phyloP scores from a whole-genome alignment of 2,797 vertebrate genomes.

The Brachyrhaphis roseni region DNA sequence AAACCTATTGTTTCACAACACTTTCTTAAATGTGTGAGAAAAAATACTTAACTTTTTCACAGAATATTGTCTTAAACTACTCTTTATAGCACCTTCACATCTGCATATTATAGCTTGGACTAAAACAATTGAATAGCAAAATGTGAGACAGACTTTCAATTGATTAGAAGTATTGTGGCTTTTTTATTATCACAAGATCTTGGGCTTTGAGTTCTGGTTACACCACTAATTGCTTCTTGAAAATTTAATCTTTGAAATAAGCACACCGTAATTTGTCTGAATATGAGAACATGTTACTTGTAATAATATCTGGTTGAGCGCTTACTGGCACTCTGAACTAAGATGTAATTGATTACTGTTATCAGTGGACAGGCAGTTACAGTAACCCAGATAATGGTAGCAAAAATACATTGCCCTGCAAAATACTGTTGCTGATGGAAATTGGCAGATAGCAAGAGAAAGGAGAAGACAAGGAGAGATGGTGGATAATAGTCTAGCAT shows the following conservation, averaged over 20 bases:
- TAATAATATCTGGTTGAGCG: constrained; percentile 37
- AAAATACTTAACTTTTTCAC: too few relatives aligned
- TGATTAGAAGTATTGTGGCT: neutral
- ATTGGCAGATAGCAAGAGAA: constrained; percentile 30
- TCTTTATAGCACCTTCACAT: neutral
- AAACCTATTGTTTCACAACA: neutral
- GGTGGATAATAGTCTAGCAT: constrained; percentile 39
- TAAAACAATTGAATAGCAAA: neutral
- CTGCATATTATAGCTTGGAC: neutral
- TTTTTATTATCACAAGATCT: neutral
- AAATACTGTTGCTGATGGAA: constrained; percentile 57
- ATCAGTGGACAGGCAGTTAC: constrained; percentile 68
- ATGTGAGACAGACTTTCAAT: constrained; percentile 1
- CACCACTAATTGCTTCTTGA: neutral
- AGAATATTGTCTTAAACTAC: too few relatives aligned
- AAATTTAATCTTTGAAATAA: neutral
- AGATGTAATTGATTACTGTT: constrained; percentile 73
- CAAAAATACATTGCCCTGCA: constrained; percentile 53
- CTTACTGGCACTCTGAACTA: constrained; percentile 49
- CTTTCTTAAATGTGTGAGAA: neutral
- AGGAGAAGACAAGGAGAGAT: constrained; percentile 28
- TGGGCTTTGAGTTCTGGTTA: neutral
- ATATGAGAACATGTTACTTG: constrained; percentile 26
- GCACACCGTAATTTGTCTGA: constrained; percentile 2
- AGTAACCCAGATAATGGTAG: constrained; percentile 67